A percentile compares a stretch with the other conserved stretches of the same genome.
Evolutionary conservation across 2,888 invertebrate species (phyloP).

Genomic region (Ophioninae sp.): DNA sequence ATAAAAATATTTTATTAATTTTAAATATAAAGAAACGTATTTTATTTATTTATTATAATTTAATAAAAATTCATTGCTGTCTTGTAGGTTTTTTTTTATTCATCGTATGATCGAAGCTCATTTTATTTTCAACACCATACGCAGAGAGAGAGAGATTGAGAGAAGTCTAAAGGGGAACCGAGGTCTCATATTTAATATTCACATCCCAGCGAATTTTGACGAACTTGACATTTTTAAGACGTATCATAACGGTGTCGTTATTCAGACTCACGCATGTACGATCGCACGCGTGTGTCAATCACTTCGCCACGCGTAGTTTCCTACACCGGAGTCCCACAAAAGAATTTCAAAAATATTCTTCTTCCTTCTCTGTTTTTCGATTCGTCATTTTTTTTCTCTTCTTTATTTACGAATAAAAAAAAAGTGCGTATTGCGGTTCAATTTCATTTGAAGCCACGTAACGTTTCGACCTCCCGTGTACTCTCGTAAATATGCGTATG

Average conservation of each 20-base stretch:
- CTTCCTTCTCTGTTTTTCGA: neutral
- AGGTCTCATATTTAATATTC: slow-evolving; percentile 16
- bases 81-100: neutral
- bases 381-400: neutral
- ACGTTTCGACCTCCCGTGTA: neutral
- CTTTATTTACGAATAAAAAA: neutral
- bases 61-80: too few relatives aligned
- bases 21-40: too few relatives aligned
- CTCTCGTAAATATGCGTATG: slow-evolving; percentile 24
- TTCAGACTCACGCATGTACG: slow-evolving; percentile 41
- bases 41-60: too few relatives aligned
- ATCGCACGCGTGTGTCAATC: slow-evolving; percentile 48
- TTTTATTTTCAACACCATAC: neutral
- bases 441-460: slow-evolving; percentile 47
- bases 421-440: slow-evolving; percentile 45
- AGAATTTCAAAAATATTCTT: slow-evolving; percentile 18
- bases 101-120: neutral
- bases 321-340: slow-evolving; percentile 10
- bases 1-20: too few relatives aligned
- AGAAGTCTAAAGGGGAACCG: neutral
- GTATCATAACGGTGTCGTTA: slow-evolving; percentile 48
- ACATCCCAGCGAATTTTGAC: slow-evolving; percentile 17
- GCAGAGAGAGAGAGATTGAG: neutral
- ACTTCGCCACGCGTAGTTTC: slow-evolving; percentile 36
- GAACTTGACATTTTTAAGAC: slow-evolving; percentile 10